Evolutionary conservation across 2,888 invertebrate species (phyloP), one percentile per base, ranked within the genome.

Genomic region (Heliconius erato): DNA sequence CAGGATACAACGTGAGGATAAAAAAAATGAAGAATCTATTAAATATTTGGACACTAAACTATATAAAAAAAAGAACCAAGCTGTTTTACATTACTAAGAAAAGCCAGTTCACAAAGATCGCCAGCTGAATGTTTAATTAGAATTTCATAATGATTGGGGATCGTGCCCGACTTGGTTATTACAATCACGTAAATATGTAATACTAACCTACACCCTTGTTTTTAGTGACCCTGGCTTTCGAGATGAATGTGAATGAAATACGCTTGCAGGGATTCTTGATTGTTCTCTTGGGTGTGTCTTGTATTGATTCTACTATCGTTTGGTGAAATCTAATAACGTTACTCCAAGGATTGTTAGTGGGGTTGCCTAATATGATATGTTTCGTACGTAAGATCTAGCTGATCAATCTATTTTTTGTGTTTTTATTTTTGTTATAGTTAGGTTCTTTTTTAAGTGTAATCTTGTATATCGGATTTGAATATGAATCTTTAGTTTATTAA

Each of bases 151-250:
- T 90, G 87, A 88, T 90, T 90, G 87, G 86, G 86, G 84, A 84
- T 88, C 89, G 89, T 88, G 90, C 87, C 86, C 85, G 86, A 83
- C 83, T 84, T 84, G 86, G 89, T 88, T 89, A 91, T 91, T 91
- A 86, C 86, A 85, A 88, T 88, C 90, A 91, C 91, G 91, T 92
- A 91, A 89, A 89, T 89, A 89, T 88, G 89, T 90, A 90, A 90
- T 90, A 87, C 87, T 86, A 86, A 86, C 85, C 84, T 85, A 85
- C 82, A 86, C 83, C 83, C 85, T 83, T 80, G 84, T 84, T 84
- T 84, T 85, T 83, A 83, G 82, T 85, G 83, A 85, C 83, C 84
- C 82, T 84, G 83, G 79, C 79, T 78, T 81, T 81, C 63, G 72
- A 80, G 77, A 79, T 83, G 79, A 84, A 84, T 84, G 80, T 71